A percentile compares a stretch with the other conserved stretches of the same genome.
Conservation (phyloP, 2,797 vertebrate genomes). For the Labroides dimidiatus region DNA sequence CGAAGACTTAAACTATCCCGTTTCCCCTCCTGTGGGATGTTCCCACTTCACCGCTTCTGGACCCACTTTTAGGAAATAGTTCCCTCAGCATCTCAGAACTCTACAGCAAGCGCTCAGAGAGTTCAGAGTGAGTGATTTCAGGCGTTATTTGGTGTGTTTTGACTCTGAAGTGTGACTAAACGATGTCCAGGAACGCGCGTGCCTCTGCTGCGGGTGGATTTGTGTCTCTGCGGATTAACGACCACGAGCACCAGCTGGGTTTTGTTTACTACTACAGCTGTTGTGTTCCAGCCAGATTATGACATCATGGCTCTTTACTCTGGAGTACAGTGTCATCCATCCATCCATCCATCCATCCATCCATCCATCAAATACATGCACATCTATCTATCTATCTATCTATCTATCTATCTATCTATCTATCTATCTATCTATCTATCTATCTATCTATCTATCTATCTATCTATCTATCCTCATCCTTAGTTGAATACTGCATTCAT, state of each 20-base stretch:
- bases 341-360: not conserved
- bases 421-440: not conserved
- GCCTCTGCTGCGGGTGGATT: not conserved
- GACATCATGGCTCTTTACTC: constrained; percentile 38
- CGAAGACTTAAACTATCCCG: no score
- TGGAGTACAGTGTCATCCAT: constrained; percentile 7
- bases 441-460: not conserved
- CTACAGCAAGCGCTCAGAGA: no score
- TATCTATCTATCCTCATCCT: not conserved
- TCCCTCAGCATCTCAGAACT: no score
- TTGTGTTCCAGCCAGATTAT: constrained; percentile 42
- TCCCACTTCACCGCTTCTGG: no score
- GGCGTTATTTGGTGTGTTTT: no score
- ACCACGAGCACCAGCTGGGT: constrained; percentile 31
- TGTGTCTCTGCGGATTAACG: constrained; percentile 43
- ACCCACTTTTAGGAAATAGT: no score
- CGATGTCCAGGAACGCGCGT: constrained; percentile 18
- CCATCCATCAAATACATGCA: no score
- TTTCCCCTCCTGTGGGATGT: not conserved
- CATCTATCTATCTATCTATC: not conserved
- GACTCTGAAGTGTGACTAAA: no score
- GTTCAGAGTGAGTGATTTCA: no score
- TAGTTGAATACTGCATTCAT: not conserved
- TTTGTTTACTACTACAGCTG: constrained; percentile 73
- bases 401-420: not conserved